Conservation (phyloP, 2,797 vertebrate genomes). For the Apogon hyalosoma region DNA sequence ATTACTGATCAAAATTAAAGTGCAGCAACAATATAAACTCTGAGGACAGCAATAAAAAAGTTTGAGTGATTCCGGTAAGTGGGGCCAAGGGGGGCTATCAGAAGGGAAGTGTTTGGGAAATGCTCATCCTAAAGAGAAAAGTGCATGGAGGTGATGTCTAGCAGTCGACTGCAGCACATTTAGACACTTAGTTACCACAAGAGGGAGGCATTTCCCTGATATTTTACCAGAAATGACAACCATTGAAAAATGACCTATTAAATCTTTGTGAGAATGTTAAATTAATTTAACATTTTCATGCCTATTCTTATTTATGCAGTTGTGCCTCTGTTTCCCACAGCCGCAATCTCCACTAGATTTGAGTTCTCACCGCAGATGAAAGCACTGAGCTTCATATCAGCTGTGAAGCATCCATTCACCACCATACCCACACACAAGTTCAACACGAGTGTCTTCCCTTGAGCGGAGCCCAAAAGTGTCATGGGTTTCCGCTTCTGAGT, state of each 20-base stretch:
- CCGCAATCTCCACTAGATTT: constrained; percentile 34
- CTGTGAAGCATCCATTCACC: constrained; percentile 61
- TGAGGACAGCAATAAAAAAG: constrained; percentile 72
- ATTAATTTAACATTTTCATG: constrained; percentile 34
- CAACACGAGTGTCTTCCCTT: constrained; percentile 74
- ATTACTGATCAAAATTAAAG: constrained; percentile 84
- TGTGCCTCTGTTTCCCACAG: constrained; percentile 52
- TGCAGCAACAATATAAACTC: constrained; percentile 76
- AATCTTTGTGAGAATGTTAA: constrained; percentile 25
- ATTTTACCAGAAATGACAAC: constrained; percentile 10
- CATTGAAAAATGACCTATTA: background rate
- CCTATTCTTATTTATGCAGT: constrained; percentile 29
- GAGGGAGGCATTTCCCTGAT: constrained; percentile 76
- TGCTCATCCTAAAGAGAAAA: constrained; percentile 38
- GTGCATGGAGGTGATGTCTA: constrained; percentile 20
- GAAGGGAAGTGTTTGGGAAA: constrained; percentile 57
- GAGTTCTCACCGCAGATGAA: constrained; percentile 63
- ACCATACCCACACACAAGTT: constrained; percentile 71
- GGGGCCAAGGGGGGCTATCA: constrained; percentile 67
- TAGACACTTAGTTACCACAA: constrained; percentile 58
- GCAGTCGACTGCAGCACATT: background rate
- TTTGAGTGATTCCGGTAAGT: constrained; percentile 71
- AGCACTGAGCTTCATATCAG: constrained; percentile 45
- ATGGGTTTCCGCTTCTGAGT: constrained; percentile 72
- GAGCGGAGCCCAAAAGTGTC: constrained; percentile 67